Evolutionary conservation across 2,888 invertebrate species (phyloP).

Genomic region (Vanessa cardui): DNA sequence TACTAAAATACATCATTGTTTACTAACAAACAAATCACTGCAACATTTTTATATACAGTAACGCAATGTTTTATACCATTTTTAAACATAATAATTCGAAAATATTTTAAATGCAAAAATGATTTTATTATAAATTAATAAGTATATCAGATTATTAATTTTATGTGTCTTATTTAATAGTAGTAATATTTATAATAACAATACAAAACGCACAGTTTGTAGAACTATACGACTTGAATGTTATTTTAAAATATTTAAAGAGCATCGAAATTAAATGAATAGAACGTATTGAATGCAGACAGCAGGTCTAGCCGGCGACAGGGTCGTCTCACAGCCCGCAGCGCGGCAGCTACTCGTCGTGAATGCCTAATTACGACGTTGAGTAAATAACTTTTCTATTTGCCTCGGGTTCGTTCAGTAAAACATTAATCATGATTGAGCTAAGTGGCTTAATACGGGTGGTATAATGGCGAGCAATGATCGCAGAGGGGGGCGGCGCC

Average conservation of each 20-base stretch:
- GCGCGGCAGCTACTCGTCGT: conserved; percentile 67
- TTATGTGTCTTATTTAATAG: neutral
- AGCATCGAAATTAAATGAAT: conserved; percentile 52
- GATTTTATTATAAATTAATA: too few species aligned
- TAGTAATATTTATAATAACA: neutral
- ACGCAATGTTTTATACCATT: neutral
- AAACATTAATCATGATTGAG: conserved; percentile 84
- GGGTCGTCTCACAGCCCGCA: conserved; percentile 68
- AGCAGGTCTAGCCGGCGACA: conserved; percentile 70
- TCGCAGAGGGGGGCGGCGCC: conserved; percentile 78
- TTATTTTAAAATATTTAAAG: conserved; percentile 27
- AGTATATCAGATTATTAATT: too few species aligned
- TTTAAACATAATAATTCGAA: neutral
- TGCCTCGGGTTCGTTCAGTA: conserved; percentile 76
- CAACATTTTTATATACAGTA: neutral
- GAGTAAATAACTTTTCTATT: conserved; percentile 82
- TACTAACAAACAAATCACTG: neutral
- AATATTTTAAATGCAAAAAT: too few species aligned
- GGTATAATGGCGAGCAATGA: conserved; percentile 81
- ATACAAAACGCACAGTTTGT: neutral
- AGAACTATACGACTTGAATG: neutral
- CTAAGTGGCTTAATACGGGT: conserved; percentile 83
- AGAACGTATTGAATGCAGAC: conserved; percentile 61
- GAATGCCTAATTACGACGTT: conserved; percentile 81
- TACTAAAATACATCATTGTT: neutral